Base-by-base conservation (phyloP, 2,113 vertebrate genomes). In the Brienomyrus brachyistius region DNA sequence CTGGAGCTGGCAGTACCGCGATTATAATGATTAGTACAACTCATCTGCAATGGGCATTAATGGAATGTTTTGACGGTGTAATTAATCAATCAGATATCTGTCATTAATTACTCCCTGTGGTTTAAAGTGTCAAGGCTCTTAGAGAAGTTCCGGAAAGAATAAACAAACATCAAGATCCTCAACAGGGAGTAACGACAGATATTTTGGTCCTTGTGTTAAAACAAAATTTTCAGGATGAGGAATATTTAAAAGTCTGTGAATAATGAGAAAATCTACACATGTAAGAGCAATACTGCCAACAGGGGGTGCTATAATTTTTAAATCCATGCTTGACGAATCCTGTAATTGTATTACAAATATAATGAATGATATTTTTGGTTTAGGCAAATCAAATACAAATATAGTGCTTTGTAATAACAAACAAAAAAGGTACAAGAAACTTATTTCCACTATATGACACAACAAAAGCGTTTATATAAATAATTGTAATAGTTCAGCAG, bases 181-280 rank as follows among this genome's bases (percentile, higher is more conserved):
- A 80, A 43, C 74, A 2, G 35, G 56, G 62, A 8, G 15, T 15
- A 89, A n/a, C 19, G 17, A 89, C 88, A 50, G 21, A 59, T 90
- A 94, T 94, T 94, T 95, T 95, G 94, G 94, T 95, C 94, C 94
- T 31, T 92, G 86, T 70, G 92, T 90, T 92, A 94, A 94, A 88
- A 89, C 90, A 90, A 45, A 80, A 92, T 92, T 90, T 91, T 88
- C 77, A 45, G 40, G 10, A 47, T 9, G 4, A 15, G 77, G 51
- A 51, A 27, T 11, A 54, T 77, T 88, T 52, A 35, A 51, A 52
- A 13, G 35, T 52, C 31, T 35, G 19, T 52, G 52, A 82, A 83
- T 21, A 47, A 83, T 40, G 50, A 54, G n/a, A 59, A 23, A 45
- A 59, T 83, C n/a, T 51, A 13, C 8, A 43, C 70, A 83, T 43